Evolutionary conservation across 2,113 vertebrate species (phyloP), one percentile per base, ranked within the genome.

Genomic region (Acrocephalus kingi): DNA sequence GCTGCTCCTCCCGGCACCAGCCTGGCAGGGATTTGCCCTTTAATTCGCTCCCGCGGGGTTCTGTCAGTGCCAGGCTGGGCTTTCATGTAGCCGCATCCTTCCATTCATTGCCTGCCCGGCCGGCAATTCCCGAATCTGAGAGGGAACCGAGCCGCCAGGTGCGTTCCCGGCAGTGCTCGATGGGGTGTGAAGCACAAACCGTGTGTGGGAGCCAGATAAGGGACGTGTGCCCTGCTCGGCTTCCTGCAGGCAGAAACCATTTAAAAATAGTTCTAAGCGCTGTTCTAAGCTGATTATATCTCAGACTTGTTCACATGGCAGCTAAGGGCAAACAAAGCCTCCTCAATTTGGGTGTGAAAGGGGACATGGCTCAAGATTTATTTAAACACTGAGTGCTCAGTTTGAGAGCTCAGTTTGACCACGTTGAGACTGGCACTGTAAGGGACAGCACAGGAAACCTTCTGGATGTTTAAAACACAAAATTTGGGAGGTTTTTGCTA

Each of bases 301-400:
- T 51, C 5, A 20, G 39, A 4, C 37, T 74, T 35, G 8, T 35
- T 52, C 31, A 56, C n/a, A 69, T 4, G 35, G 30, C 22, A 28
- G 4, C 23, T 31, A 7, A 41, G 4, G 27, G n/a, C 14, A 7
- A 45, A 37, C 3, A 46, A 33, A 80, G 37, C 13, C 37, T 0
- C 7, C 37, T 12, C 4, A 75, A 27, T 19, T 63, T 7, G 43
- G 9, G 8, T 39, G 30, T 75, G 30, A 15, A 21, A 59, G 43
- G 30, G 48, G 63, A 72, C 15, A 10, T 13, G 22, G n/a, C 9
- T 74, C 0, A 0, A 46, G 21, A 5, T 37, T 39, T 12, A 0
- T 22, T 73, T 24, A 51, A 83, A n/a, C 8, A 13, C 9, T 9
- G 68, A 55, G 25, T 4, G 1, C 20, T 37, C 17, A 4, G 18